Percentiles rank a stretch among this genome's conserved stretches.
Evolutionary conservation across 2,888 invertebrate genomes (phyloP).

Genomic region (Punctoribates punctum): DNA sequence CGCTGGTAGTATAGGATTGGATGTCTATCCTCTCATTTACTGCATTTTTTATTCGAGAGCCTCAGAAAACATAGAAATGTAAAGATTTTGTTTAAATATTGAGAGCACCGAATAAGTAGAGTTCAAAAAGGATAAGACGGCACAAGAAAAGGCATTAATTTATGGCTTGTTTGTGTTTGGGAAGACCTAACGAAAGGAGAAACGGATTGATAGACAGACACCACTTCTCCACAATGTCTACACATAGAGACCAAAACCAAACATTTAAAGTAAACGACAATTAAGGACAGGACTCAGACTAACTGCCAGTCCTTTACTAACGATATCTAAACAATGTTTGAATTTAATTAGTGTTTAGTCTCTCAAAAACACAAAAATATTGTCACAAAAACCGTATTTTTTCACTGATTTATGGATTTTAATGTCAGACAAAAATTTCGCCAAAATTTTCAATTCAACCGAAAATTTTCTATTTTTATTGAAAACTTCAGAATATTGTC

Average conservation of each 20-base stretch:
- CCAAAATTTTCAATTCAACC: no score
- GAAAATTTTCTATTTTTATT: neutral
- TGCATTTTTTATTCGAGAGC: neutral
- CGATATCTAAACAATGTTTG: neutral
- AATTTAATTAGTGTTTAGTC: conserved; percentile 5
- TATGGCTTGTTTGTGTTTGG: neutral
- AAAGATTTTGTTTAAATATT: neutral
- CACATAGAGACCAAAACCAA: neutral
- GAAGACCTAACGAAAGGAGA: neutral
- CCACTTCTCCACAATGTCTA: neutral
- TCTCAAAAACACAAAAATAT: neutral
- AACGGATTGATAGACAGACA: conserved; percentile 2
- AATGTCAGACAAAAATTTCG: no score
- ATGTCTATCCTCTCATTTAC: neutral
- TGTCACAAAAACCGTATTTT: neutral
- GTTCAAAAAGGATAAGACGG: neutral
- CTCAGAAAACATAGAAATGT: neutral
- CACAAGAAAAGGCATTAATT: neutral
- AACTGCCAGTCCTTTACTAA: neutral
- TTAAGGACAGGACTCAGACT: no score
- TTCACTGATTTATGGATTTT: no score
- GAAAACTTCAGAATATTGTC: neutral
- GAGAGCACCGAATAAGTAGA: neutral
- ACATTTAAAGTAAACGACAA: neutral
- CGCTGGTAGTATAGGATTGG: neutral